These are phyloP conservation scores for Notolabrus celidotus DNA, from an alignment of 2,797 vertebrate species.

Conservation along the genomic window DNA sequence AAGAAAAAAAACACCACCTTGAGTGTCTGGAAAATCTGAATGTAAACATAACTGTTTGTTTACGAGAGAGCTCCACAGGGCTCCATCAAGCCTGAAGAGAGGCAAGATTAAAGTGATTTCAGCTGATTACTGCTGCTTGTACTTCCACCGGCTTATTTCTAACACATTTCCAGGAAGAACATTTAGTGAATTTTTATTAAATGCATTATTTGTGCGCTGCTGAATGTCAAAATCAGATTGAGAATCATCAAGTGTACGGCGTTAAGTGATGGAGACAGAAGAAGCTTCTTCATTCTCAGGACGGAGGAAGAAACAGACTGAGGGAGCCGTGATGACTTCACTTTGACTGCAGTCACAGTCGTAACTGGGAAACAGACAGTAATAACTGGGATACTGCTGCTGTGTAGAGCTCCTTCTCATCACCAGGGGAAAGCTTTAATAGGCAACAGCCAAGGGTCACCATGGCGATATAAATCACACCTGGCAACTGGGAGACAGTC, in stretches of 20 bases:
- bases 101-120: conserved; percentile 25
- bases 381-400: conserved; percentile 54
- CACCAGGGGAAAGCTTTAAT: conserved; percentile 68
- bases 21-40: conserved; percentile 1
- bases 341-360: conserved; percentile 33
- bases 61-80: conserved; percentile 7
- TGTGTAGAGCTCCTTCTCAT: conserved; percentile 49
- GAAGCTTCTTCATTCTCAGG: conserved; percentile 13
- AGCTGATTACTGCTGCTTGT: conserved; percentile 17
- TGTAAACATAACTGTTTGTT: conserved; percentile 40
- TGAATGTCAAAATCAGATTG: conserved; percentile 4
- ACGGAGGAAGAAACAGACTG: conserved; percentile 20
- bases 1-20: not conserved
- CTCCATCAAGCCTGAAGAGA: not conserved
- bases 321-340: conserved; percentile 13
- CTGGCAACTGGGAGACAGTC: conserved; percentile 79
- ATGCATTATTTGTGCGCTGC: not conserved
- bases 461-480: conserved; percentile 81
- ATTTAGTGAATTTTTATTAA: not conserved
- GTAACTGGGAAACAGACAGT: conserved; percentile 47
- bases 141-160: conserved; percentile 9
- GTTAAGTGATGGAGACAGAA: conserved; percentile 1
- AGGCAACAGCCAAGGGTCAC: conserved; percentile 79
- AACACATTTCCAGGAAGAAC: conserved; percentile 9
- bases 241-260: not conserved